Percentiles rank a stretch among this genome's conserved stretches.
Conservation (phyloP, 2,113 vertebrate genomes). For the Syngnathoides biaculeatus region DNA sequence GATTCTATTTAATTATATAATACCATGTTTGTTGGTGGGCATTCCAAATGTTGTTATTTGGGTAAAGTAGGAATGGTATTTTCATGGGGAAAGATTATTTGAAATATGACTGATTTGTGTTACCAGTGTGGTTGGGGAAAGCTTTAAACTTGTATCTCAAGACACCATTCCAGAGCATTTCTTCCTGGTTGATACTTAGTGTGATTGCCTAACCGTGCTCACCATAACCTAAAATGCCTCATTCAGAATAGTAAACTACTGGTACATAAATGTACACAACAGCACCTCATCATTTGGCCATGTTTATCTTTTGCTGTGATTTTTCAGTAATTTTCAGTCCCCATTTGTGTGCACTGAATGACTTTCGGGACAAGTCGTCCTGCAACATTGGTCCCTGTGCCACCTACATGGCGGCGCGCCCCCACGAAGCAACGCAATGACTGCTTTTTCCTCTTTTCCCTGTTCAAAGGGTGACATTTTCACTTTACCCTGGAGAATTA, state of each 20-base stretch:
- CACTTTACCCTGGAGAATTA: too few species aligned
- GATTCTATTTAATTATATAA: too few species aligned
- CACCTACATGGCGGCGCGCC: background rate
- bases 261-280: background rate
- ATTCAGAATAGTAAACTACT: background rate
- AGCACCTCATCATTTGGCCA: background rate
- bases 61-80: too few species aligned
- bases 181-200: background rate
- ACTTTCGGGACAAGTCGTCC: background rate
- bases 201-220: background rate
- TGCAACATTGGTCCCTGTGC: too few species aligned
- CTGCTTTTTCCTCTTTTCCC: background rate
- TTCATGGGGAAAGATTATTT: too few species aligned
- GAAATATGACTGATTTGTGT: too few species aligned
- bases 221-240: background rate
- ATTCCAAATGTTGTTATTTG: too few species aligned
- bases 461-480: background rate
- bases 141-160: too few species aligned
- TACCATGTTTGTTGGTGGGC: too few species aligned
- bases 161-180: too few species aligned
- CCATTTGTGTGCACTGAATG: background rate
- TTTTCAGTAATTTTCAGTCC: background rate
- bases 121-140: too few species aligned
- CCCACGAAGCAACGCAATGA: background rate
- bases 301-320: background rate